A percentile compares a stretch with the other conserved stretches of the same genome.
Evolutionary conservation across 2,888 invertebrate species (phyloP).

Genomic region (Metellina segmentata): DNA sequence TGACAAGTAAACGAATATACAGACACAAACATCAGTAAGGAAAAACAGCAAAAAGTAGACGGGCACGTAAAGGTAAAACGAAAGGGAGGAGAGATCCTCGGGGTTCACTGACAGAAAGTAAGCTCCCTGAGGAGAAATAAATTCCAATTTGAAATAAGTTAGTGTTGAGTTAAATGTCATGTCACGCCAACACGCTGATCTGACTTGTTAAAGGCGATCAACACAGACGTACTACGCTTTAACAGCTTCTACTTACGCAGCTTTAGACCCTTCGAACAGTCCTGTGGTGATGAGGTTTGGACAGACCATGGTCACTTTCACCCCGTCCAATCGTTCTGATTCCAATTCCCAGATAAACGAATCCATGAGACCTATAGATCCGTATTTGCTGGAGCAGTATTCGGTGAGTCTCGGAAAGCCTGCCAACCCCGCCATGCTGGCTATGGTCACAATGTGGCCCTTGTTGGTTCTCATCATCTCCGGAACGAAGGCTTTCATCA

Average conservation of each 20-base stretch:
- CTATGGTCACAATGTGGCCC: conserved; percentile 96
- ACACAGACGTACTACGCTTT: too few relatives aligned
- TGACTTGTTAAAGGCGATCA: too few relatives aligned
- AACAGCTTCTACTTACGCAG: conserved; percentile 19
- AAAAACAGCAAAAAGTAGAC: too few relatives aligned
- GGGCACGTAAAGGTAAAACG: too few relatives aligned
- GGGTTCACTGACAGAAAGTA: too few relatives aligned
- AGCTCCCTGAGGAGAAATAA: too few relatives aligned
- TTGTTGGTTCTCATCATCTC: conserved; percentile 91
- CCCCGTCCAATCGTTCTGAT: conserved; percentile 83
- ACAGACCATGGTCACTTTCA: conserved; percentile 93
- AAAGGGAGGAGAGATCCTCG: too few relatives aligned
- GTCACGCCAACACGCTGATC: too few relatives aligned
- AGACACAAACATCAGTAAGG: too few relatives aligned
- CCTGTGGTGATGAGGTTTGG: conserved; percentile 98
- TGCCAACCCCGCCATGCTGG: conserved; percentile 92
- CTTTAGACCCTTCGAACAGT: conserved; percentile 91
- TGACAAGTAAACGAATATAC: too few relatives aligned
- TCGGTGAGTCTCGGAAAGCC: conserved; percentile 90
- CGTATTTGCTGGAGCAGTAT: conserved; percentile 96
- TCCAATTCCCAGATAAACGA: conserved; percentile 89
- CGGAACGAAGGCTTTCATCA: conserved; percentile 94
- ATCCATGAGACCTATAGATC: conserved; percentile 96
- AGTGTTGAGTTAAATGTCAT: neutral
- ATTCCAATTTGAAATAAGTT: neutral